phyloP scores from a whole-genome alignment of 1,140 invertebrate species.

The Meloidogyne chitwoodi region DNA sequence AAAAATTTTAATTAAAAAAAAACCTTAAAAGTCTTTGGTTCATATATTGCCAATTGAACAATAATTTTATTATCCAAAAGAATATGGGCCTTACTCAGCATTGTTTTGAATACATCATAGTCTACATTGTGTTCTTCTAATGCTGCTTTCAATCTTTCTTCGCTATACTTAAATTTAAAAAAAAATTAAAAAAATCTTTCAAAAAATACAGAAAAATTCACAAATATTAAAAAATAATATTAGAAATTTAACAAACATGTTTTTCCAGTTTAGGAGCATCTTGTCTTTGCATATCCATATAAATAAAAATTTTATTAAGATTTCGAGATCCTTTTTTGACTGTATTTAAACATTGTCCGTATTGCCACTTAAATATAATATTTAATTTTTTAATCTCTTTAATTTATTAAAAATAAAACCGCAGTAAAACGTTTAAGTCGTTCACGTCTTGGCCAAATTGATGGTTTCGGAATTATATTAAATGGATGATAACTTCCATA shows the following conservation, averaged over 20 bases:
- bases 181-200: constrained; percentile 1
- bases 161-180: constrained; percentile 37
- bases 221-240: constrained; percentile 6
- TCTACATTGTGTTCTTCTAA: constrained; percentile 46
- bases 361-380: constrained; percentile 57
- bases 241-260: constrained; percentile 34
- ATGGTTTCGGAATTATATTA: constrained; percentile 49
- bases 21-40: constrained; percentile 53
- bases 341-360: constrained; percentile 37
- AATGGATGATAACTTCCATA: constrained; percentile 49
- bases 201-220: background rate
- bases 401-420: constrained; percentile 31
- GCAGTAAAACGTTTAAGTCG: constrained; percentile 48
- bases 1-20: constrained; percentile 2
- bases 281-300: constrained; percentile 50
- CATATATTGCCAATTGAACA: constrained; percentile 54
- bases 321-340: constrained; percentile 35
- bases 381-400: background rate
- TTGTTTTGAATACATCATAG: constrained; percentile 39
- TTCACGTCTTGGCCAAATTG: constrained; percentile 47
- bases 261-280: constrained; percentile 46
- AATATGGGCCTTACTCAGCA: constrained; percentile 50
- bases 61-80: constrained; percentile 47
- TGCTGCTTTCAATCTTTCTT: constrained; percentile 45
- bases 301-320: constrained; percentile 48